Conservation (phyloP, 2,113 vertebrate genomes). For the Actinemys pallida region DNA sequence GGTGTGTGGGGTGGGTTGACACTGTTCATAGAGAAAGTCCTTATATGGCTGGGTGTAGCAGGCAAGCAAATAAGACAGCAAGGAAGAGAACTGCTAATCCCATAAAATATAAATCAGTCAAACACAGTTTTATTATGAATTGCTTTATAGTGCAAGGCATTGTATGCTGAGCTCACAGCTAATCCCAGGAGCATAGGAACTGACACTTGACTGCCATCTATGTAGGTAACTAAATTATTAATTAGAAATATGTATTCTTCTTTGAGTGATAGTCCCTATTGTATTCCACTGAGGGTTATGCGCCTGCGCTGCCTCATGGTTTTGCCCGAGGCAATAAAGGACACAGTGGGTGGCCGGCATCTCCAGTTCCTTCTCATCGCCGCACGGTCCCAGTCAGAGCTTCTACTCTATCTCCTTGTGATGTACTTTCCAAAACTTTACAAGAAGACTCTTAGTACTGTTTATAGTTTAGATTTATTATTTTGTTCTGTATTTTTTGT, state of each 20-base stretch:
- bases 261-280: not conserved
- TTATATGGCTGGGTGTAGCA: not conserved
- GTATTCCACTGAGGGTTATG: not conserved
- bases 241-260: slow-evolving; percentile 40
- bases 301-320: not conserved
- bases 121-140: not conserved
- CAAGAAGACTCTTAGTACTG: not conserved
- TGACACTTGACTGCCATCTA: slow-evolving; percentile 31
- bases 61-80: not conserved
- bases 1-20: not conserved
- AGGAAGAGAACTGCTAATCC: not conserved
- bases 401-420: not conserved
- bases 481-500: not conserved
- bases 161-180: not conserved
- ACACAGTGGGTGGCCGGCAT: accelerated
- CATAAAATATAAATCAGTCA: not conserved
- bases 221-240: slow-evolving; percentile 61
- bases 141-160: not conserved
- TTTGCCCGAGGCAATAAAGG: not conserved
- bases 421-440: not conserved
- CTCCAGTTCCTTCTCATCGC: not conserved
- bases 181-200: not conserved
- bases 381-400: not conserved
- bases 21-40: not conserved
- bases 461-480: not conserved